These are phyloP conservation scores for Matsumyia berberina DNA, from an alignment of 2,888 invertebrate genomes.

Conservation along the genomic window DNA sequence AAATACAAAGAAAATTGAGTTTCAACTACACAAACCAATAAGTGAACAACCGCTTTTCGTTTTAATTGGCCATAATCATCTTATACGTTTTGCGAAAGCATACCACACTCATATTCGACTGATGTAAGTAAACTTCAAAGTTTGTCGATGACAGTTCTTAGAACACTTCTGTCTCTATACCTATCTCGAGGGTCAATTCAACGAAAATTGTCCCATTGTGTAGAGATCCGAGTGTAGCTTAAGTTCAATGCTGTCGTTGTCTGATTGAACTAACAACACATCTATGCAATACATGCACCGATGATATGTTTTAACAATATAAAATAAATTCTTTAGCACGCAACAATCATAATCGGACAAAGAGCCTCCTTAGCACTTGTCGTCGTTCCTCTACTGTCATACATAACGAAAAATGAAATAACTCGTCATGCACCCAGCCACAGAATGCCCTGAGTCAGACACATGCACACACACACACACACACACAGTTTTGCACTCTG, in stretches of 20 bases:
- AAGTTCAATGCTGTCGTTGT: slow-evolving; percentile 36
- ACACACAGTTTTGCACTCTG: slow-evolving; percentile 23
- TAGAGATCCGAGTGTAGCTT: slow-evolving; percentile 38
- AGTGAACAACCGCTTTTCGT: no score
- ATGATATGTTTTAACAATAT: slow-evolving; percentile 51
- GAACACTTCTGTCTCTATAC: slow-evolving; percentile 33
- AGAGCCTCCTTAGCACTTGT: slow-evolving; percentile 62
- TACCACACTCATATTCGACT: neutral
- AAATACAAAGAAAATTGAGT: no score
- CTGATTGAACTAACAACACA: slow-evolving; percentile 39
- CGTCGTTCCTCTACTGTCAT: slow-evolving; percentile 46
- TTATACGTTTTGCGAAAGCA: neutral
- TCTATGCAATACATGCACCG: neutral
- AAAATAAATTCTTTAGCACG: slow-evolving; percentile 70
- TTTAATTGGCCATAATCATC: neutral
- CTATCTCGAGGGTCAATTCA: slow-evolving; percentile 33
- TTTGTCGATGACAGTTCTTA: slow-evolving; percentile 43
- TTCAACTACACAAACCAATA: no score
- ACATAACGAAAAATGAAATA: slow-evolving; percentile 38
- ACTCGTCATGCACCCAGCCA: slow-evolving; percentile 38
- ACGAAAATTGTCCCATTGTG: slow-evolving; percentile 31
- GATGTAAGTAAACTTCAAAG: slow-evolving; percentile 27
- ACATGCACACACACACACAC: slow-evolving; percentile 18
- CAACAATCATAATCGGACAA: slow-evolving; percentile 73
- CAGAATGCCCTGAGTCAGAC: slow-evolving; percentile 54